These are phyloP conservation scores for Oceanites oceanicus DNA, from an alignment of 2,113 vertebrate species.

Conservation along the genomic window DNA sequence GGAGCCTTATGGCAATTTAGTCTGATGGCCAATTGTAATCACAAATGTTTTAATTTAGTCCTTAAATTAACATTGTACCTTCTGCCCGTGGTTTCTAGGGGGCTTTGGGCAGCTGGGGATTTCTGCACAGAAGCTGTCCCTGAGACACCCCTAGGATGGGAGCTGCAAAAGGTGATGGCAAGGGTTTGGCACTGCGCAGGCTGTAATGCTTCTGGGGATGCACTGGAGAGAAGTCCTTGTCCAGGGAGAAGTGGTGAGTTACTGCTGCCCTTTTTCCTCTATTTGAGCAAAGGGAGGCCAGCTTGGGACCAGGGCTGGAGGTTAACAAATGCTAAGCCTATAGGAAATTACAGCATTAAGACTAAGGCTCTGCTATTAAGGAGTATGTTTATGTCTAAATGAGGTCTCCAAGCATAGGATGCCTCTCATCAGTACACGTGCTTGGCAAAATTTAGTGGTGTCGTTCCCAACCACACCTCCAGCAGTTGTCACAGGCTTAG, in stretches of 20 bases:
- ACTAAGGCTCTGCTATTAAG: background rate
- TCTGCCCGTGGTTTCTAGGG: background rate
- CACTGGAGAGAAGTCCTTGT: background rate
- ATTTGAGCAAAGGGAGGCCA: background rate
- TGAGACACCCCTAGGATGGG: background rate
- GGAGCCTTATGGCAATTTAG: background rate
- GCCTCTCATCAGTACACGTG: background rate
- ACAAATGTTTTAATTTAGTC: background rate
- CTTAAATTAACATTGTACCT: background rate
- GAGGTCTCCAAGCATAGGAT: background rate
- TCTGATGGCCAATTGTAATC: background rate
- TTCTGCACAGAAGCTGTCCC: background rate
- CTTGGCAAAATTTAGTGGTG: background rate
- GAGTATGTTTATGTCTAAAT: background rate
- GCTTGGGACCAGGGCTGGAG: background rate
- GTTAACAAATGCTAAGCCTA: background rate
- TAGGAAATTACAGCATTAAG: background rate
- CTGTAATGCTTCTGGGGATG: background rate
- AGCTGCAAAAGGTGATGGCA: background rate
- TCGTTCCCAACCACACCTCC: background rate
- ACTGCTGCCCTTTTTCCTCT: background rate
- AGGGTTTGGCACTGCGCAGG: background rate
- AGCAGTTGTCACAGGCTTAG: background rate
- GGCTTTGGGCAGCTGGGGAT: background rate
- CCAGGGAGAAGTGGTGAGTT: background rate